Evolutionary conservation across 37 sponge, comb jelly and placozoan species (phyloP), one percentile per base, ranked within the genome.

Genomic region (Aplysina aerophoba): DNA sequence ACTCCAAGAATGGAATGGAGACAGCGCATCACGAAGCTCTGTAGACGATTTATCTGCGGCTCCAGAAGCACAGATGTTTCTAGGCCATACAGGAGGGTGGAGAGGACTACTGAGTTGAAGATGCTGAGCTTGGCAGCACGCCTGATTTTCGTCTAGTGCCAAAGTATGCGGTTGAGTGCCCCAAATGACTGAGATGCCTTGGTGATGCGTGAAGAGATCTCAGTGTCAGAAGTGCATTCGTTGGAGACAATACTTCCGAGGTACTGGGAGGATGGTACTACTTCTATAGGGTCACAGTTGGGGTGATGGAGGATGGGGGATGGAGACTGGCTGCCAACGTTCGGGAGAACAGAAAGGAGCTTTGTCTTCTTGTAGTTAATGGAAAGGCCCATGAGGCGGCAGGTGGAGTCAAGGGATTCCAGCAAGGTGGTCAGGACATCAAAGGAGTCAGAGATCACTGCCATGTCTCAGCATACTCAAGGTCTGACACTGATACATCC

Each of bases 381-480:
- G 66, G 66, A 30, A 16, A 65, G 66, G 6, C 66, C 66, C 66
- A 65, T 65, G 66, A 30, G 66, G 66, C 27, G 66, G 22, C 66
- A 65, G 27, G 22, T 16, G 22, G 66, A 65, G 27, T 65, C 66
- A 11, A 65, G 66, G 22, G 66, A 65, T 65, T 65, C 66, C 12
- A 65, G 13, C 19, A 65, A 20, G 22, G 66, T 65, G 22, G 66
- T 65, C 11, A 65, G 66, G 66, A 12, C 66, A 30, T 65, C 66
- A 65, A 20, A 65, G 19, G 22, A 65, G 22, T 65, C 66, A 65
- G 66, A 65, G 22, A 65, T 65, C 66, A 65, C 30, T 65, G 66
- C 66, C 66, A 65, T 65, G 66, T 65, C 66, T 65, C 66, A 65
- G 66, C 66, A 65, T 65, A 65, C 66, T 65, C 66, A 11, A 65